Conservation (phyloP, 1,140 invertebrate species). For the Subanguina moxae region DNA sequence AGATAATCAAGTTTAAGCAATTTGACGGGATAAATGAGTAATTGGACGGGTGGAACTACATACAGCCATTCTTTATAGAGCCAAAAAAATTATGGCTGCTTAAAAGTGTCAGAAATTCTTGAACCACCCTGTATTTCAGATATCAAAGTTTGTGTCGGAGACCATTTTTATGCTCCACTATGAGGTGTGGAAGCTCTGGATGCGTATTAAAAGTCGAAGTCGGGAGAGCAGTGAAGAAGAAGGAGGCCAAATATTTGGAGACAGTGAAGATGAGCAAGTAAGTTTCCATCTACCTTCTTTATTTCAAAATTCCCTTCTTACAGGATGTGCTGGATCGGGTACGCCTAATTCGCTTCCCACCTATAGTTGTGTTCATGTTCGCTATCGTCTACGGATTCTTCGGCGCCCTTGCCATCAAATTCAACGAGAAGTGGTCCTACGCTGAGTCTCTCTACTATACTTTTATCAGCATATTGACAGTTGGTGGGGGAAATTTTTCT, state of each 20-base stretch:
- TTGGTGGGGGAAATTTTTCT: conserved; percentile 35
- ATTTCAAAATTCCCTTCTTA: conserved; percentile 17
- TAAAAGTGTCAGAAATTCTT: no score
- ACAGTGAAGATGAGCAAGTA: conserved; percentile 56
- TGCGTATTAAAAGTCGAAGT: conserved; percentile 41
- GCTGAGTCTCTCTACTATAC: conserved; percentile 55
- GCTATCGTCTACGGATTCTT: conserved; percentile 55
- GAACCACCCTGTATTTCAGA: conserved; percentile 31
- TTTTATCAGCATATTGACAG: conserved; percentile 57
- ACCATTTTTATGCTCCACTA: conserved; percentile 48
- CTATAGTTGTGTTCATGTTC: conserved; percentile 53
- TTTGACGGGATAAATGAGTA: no score
- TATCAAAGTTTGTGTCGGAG: conserved; percentile 48
- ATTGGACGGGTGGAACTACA: no score
- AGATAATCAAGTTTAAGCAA: no score
- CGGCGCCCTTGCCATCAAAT: conserved; percentile 49
- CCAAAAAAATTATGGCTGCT: no score
- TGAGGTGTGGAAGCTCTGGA: conserved; percentile 51
- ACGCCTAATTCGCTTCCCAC: conserved; percentile 54
- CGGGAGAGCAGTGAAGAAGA: conserved; percentile 34
- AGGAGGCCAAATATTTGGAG: conserved; percentile 42
- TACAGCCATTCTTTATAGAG: no score
- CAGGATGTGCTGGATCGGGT: conserved; percentile 55
- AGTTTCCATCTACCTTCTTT: background rate
- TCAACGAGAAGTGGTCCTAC: conserved; percentile 54